Evolutionary conservation across 2,888 invertebrate species (phyloP).

Genomic region (Tenodera sinensis): DNA sequence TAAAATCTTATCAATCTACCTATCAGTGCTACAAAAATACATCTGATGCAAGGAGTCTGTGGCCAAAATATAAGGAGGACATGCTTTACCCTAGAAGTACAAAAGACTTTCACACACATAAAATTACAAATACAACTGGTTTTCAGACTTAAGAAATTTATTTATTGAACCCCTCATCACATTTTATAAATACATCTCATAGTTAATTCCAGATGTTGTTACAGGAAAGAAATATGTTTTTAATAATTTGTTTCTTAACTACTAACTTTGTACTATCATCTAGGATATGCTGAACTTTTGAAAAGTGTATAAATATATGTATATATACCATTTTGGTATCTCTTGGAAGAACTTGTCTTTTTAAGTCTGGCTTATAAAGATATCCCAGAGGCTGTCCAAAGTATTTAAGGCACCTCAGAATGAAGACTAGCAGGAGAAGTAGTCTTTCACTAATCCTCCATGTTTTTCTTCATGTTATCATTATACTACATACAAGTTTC

Average conservation of each 20-base stretch:
- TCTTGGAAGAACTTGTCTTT: neutral
- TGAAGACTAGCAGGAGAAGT: slow-evolving; percentile 18
- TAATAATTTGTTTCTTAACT: neutral
- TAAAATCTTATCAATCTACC: too few relatives aligned
- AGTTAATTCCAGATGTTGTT: neutral
- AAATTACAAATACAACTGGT: neutral
- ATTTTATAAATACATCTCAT: neutral
- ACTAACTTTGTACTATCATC: neutral
- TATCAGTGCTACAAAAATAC: too few relatives aligned
- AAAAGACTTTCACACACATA: too few relatives aligned
- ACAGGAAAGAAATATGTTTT: neutral
- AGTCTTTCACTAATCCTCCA: neutral
- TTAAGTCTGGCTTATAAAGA: neutral
- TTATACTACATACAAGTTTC: neutral
- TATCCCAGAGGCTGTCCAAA: neutral
- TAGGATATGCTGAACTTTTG: neutral
- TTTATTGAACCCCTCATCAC: neutral
- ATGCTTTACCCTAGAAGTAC: too few relatives aligned
- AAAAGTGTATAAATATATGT: neutral
- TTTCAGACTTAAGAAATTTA: neutral
- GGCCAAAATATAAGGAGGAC: too few relatives aligned
- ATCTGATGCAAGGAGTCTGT: too few relatives aligned
- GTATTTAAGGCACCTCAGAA: neutral
- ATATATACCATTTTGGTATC: neutral
- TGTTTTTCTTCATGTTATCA: slow-evolving; percentile 8